Evolutionary conservation across 2,113 vertebrate species (phyloP).

Genomic region (Chionis minor): DNA sequence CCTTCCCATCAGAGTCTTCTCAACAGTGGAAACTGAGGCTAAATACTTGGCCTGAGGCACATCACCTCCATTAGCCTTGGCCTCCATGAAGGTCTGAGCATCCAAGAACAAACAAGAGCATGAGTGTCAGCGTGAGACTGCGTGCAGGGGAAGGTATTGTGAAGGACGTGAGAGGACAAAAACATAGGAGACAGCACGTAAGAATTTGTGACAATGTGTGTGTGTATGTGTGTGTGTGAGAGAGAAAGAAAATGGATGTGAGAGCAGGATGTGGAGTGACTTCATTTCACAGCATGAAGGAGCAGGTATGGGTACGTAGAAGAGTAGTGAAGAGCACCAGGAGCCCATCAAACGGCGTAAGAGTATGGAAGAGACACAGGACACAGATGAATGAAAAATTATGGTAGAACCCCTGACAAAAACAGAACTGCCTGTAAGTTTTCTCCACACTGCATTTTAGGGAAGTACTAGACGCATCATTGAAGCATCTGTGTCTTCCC

Average conservation of each 20-base stretch:
- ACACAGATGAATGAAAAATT: neutral
- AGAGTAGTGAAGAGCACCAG: neutral
- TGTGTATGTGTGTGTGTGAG: no score
- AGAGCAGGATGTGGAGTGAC: neutral
- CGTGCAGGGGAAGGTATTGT: fast-evolving
- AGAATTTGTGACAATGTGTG: neutral
- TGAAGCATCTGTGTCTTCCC: neutral
- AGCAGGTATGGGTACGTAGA: fast-evolving
- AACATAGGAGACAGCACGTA: fast-evolving
- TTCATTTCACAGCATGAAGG: neutral
- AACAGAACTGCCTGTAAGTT: neutral
- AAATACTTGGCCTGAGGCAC: neutral
- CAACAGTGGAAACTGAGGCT: fast-evolving
- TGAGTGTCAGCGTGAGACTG: no score
- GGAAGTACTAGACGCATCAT: neutral
- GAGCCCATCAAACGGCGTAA: fast-evolving
- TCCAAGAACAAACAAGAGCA: neutral
- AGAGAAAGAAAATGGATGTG: neutral
- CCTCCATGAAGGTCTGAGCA: neutral
- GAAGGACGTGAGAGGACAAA: neutral
- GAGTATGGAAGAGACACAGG: neutral
- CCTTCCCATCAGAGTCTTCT: neutral
- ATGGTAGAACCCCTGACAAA: neutral
- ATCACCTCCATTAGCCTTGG: neutral
- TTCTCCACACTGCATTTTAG: neutral